phyloP scores from a whole-genome alignment of 2,797 vertebrate genomes.

The Spatula versicolor region DNA sequence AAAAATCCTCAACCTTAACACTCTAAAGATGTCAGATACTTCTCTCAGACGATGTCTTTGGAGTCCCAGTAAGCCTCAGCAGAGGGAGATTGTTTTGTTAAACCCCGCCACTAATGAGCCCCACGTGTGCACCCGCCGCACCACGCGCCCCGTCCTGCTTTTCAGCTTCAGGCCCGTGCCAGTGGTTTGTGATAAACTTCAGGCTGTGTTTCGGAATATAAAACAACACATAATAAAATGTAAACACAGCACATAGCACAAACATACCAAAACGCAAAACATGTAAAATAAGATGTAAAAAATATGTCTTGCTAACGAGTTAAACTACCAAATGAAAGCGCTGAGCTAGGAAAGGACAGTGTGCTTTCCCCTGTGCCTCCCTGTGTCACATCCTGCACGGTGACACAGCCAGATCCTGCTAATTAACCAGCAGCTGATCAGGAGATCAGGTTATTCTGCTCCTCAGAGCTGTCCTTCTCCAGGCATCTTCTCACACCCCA shows the following conservation, averaged over 20 bases:
- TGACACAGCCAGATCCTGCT: neutral
- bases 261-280: neutral
- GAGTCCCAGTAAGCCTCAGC: neutral
- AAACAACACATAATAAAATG: neutral
- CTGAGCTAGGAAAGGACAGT: neutral
- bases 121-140: neutral
- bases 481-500: neutral
- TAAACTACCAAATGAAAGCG: neutral
- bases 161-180: neutral
- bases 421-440: neutral
- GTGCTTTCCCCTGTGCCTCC: neutral
- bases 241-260: neutral
- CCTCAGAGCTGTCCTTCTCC: neutral
- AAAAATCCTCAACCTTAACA: neutral
- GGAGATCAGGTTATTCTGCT: neutral
- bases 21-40: neutral
- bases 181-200: neutral
- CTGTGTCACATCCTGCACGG: neutral
- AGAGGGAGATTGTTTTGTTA: slow-evolving; percentile 12
- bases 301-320: neutral
- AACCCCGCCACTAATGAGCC: neutral
- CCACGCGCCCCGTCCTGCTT: neutral
- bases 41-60: neutral
- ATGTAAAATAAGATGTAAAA: neutral
- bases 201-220: neutral